Conservation (phyloP, 2,888 invertebrate species). For the Mamestra brassicae region DNA sequence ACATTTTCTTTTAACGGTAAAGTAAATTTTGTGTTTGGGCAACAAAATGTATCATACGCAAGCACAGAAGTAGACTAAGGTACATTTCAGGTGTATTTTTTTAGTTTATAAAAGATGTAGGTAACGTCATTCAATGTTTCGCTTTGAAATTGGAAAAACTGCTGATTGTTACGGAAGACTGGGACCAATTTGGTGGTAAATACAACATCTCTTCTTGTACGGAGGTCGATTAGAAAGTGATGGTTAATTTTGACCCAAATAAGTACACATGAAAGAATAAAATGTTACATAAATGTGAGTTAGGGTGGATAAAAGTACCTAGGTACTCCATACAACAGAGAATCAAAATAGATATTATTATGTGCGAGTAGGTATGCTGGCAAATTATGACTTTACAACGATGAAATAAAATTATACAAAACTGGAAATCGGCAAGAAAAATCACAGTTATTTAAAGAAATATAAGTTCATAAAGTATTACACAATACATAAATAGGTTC, state of each 20-base stretch:
- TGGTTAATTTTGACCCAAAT: slow-evolving; percentile 26
- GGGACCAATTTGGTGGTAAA: slow-evolving; percentile 9
- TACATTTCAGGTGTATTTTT: background rate
- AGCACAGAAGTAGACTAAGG: slow-evolving; percentile 7
- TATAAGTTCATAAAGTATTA: too few relatives aligned
- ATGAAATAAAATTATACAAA: background rate
- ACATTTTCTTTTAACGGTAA: slow-evolving; percentile 65
- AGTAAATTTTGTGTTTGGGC: slow-evolving; percentile 35
- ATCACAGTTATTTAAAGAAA: background rate
- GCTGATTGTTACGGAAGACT: slow-evolving; percentile 15
- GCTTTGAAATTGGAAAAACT: slow-evolving; percentile 30
- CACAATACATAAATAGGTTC: too few relatives aligned
- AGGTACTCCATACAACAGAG: background rate
- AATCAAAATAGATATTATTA: background rate
- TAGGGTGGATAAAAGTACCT: background rate
- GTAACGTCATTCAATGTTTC: background rate
- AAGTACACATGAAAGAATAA: slow-evolving; percentile 11
- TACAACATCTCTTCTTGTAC: background rate
- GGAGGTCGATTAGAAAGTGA: slow-evolving; percentile 24
- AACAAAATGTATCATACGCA: slow-evolving; percentile 33
- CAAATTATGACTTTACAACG: too few relatives aligned
- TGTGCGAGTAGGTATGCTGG: too few relatives aligned
- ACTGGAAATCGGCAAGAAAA: background rate
- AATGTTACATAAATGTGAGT: slow-evolving; percentile 16
- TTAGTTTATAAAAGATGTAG: background rate